A percentile compares a stretch with the other conserved stretches of the same genome.
These are phyloP conservation scores for Drosophila algonquin DNA, from an alignment of 2,888 invertebrate genomes.

Conservation along the genomic window DNA sequence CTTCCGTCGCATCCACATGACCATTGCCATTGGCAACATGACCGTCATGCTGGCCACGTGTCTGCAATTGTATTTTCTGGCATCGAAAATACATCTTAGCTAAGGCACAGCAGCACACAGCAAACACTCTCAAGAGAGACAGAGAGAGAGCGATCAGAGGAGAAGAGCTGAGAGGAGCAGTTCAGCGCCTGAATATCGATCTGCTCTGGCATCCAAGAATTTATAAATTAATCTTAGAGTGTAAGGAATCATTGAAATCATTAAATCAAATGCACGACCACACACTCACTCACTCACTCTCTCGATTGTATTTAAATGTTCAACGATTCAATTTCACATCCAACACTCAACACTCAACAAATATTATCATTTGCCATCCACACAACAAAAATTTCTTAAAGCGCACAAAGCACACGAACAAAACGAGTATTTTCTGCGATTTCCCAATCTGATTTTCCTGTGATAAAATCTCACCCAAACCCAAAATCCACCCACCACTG, in stretches of 20 bases:
- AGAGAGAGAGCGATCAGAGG: not conserved
- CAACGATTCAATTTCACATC: not conserved
- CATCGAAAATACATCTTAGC: slow-evolving; percentile 84
- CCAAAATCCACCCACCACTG: slow-evolving; percentile 19
- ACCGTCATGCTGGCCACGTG: slow-evolving; percentile 88
- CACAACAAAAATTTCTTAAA: not conserved
- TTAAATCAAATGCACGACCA: not conserved
- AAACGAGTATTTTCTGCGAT: slow-evolving; percentile 1
- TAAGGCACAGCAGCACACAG: slow-evolving; percentile 58
- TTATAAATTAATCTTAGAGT: not conserved
- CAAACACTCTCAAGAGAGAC: not conserved
- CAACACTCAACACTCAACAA: not conserved
- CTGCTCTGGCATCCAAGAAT: slow-evolving; percentile 18
- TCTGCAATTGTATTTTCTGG: slow-evolving; percentile 88
- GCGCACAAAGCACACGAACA: not conserved
- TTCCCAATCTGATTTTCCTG: slow-evolving; percentile 47
- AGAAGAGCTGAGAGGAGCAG: not conserved
- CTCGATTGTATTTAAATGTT: not conserved
- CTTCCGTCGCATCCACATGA: slow-evolving; percentile 91
- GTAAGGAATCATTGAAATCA: not conserved
- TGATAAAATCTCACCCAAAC: slow-evolving; percentile 66
- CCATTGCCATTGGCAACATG: slow-evolving; percentile 92
- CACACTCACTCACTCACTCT: not conserved
- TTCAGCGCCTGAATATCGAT: slow-evolving; percentile 40
- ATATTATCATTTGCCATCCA: not conserved